Evolutionary conservation across 2,888 invertebrate genomes (phyloP), one percentile per base, ranked within the genome.

Genomic region (Apamea crenata): DNA sequence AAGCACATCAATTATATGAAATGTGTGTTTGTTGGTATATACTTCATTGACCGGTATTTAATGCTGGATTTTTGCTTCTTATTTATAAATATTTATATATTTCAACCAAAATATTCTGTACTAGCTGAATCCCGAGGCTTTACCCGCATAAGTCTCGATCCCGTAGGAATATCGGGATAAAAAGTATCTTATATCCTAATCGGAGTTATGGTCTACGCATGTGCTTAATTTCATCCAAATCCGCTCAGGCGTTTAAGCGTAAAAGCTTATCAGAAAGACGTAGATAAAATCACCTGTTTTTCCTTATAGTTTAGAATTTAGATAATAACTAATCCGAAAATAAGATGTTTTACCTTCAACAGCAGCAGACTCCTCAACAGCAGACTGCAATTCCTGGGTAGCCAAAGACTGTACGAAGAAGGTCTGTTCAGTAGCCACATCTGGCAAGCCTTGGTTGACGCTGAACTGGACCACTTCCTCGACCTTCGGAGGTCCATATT

Each of bases 401-500:
- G 67, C 79, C 40, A 90, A 82, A 72, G 91, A 89, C 25, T 91
- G 88, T 1, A 90, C 88, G 5, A 91, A 83, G 84, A 96, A 96
- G 3, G 91, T 84, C 79, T 95, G 95, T 56, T 95, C 96, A 40
- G 92, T 95, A n/a, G 88, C 91, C 1, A 90, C 91, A 71, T 95
- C 95, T 18, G 96, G 96, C 0, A 96, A 89, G 1, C 90, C 93
- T 75, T 96, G 96, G 80, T 91, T 91, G 2, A 91, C 90, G 10
- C 92, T 83, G n/a, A 93, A 92, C 61, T 92, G 91, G n/a, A 85
- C 59, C 0, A 21, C 89, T 25, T 94, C 93, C 1, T 89, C 88
- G 0, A 92, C 93, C 65, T 96, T 96, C 16, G 97, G 97, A 16
- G 97, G 96, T 29, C 96, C 96, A 83, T 97, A 97, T 80, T 96